Base-by-base conservation (phyloP, 2,797 vertebrate genomes). In the Chelon labrosus region DNA sequence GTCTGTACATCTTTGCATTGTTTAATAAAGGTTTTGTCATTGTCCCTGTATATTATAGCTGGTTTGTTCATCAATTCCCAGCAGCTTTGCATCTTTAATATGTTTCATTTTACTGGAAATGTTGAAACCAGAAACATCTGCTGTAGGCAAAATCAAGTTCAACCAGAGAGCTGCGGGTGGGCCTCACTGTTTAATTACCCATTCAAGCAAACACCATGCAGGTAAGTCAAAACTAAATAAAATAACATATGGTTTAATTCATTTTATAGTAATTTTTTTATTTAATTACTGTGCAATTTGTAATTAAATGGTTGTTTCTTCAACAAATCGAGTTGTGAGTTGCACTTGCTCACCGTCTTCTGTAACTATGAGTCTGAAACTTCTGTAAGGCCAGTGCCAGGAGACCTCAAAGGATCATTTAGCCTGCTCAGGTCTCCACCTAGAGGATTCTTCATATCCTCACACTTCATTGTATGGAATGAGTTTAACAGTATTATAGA, bases 21-120 rank as follows among this genome's bases (percentile, higher is more conserved):
- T 87, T 75, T 75, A 90, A 79, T 87, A 85, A 88, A 88, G 9
- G 11, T 75, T 86, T 83, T 79, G 55, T 71, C 64, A 78, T 65
- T 62, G 66, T 69, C 54, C 11, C 42, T 31, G 7, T 27, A 27
- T n/a, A n/a, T n/a, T 22, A 31, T 31, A 31, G 31, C 31, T 31
- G 31, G 31, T 31, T 31, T 31, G 31, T 31, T 31, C 4, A 5
- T 31, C 31, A 31, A 31, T 31, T 31, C 7, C 7, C 31, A 31
- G 31, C 31, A 31, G 31, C 31, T 42, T 44, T 50, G 7, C 16
- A 25, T 3, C 20, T 7, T 59, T 6, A 27, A 37, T 7, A 31
- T n/a, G 3, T 27, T 78, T 3, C 0, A n/a, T 37, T 54, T 8
- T 52, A 2, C 12, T 54, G 41, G 22, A 55, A 27, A 39, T 42